Evolutionary conservation across 2,797 vertebrate genomes (phyloP).

Genomic region (Ataeniobius toweri): DNA sequence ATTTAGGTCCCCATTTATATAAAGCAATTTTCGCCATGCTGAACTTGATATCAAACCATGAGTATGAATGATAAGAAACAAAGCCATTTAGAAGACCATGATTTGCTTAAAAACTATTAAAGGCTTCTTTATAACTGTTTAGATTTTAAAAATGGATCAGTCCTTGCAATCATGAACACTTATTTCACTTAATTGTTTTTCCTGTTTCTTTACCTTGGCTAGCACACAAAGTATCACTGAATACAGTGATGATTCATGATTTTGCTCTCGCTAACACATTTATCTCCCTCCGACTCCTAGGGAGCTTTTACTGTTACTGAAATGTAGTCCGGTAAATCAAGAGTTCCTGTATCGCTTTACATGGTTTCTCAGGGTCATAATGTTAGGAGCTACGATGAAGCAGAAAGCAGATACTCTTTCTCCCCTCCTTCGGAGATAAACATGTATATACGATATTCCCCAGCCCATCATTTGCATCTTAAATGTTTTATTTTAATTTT

Average conservation of each 20-base stretch:
- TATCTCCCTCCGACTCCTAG: slow-evolving; percentile 6
- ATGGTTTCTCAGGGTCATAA: neutral
- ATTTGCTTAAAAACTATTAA: neutral
- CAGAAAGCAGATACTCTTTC: slow-evolving; percentile 1
- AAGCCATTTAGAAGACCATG: neutral
- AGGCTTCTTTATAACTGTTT: slow-evolving; percentile 4
- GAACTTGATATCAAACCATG: neutral
- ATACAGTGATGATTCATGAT: slow-evolving; percentile 32
- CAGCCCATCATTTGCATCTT: neutral
- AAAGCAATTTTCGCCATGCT: neutral
- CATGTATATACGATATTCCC: no score
- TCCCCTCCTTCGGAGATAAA: neutral
- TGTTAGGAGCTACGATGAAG: neutral
- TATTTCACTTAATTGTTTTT: slow-evolving; percentile 17
- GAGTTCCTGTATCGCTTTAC: slow-evolving; percentile 1
- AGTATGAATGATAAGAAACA: neutral
- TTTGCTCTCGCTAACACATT: slow-evolving; percentile 24
- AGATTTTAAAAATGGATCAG: slow-evolving; percentile 22
- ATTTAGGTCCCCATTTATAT: neutral
- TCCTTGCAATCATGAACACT: slow-evolving; percentile 2
- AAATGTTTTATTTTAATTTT: neutral
- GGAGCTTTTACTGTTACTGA: neutral
- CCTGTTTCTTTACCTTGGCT: slow-evolving; percentile 27
- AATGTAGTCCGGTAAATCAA: slow-evolving; percentile 7
- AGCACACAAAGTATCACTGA: slow-evolving; percentile 14